Base-by-base conservation (phyloP, 30 jellyfish, hydroid and myxozoan species). In the Morbakka virulenta region DNA sequence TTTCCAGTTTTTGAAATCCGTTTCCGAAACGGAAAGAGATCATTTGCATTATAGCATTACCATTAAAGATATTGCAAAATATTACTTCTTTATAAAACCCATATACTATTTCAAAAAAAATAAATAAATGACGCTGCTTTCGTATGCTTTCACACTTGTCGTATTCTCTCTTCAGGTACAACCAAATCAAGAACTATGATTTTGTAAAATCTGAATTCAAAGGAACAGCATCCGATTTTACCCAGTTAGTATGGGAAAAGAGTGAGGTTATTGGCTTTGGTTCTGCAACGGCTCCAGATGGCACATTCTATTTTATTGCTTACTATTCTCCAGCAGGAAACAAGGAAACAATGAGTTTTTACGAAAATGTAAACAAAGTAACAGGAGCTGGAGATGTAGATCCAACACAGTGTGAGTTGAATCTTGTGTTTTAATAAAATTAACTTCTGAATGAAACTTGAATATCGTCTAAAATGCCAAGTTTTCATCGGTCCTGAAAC, bases 381-480 rank as follows among this genome's bases (percentile, higher is more conserved):
- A 85, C 99, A 4, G 99, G 99, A 21, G 96, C 99, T 21, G 99
- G 99, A 20, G 99, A 92, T 70, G 74, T 77, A 32, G 95, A 86
- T 22, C 69, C 34, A 3, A 4, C 72, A 2, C 96, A 85, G 69
- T 21, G 95, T 85, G 48, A 64, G 95, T 13, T 2, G 2, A 6
- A n/a, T 47, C 24, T 0, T 3, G 0, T 20, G 20, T 14, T 17
- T 26, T 21, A 4, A 13, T 62, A 62, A 1, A n/a, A n/a, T n/a
- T n/a, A n/a, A n/a, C n/a, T n/a, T n/a, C n/a, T n/a, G n/a, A n/a
- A n/a, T n/a, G n/a, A n/a, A n/a, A n/a, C n/a, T n/a, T n/a, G n/a
- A n/a, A n/a, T n/a, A n/a, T n/a, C n/a, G n/a, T n/a, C n/a, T n/a
- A n/a, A n/a, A n/a, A n/a, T n/a, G n/a, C n/a, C n/a, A n/a, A n/a